Conservation (phyloP, 2,113 vertebrate genomes). For the Clarias gariepinus region DNA sequence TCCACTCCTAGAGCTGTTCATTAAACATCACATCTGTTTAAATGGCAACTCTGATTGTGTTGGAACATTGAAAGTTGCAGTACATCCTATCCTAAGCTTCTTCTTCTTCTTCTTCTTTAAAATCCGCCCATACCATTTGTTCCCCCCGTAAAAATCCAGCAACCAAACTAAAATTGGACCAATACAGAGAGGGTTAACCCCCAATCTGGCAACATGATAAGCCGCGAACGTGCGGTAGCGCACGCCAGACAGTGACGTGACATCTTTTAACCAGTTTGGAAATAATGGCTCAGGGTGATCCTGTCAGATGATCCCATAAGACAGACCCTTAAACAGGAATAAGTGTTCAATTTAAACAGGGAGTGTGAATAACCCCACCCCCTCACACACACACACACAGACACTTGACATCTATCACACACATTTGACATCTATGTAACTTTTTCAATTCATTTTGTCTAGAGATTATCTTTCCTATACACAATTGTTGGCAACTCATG, state of each 20-base stretch:
- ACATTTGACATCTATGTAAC: neutral
- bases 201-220: conserved; percentile 6
- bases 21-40: neutral
- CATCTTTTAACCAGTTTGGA: neutral
- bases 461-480: neutral
- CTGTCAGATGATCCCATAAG: neutral
- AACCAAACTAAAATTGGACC: neutral
- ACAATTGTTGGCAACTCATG: neutral
- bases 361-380: too few species aligned
- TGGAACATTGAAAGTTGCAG: neutral
- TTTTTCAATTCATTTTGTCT: neutral
- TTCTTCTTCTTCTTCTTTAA: neutral
- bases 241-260: conserved; percentile 41
- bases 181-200: neutral
- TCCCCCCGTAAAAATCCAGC: neutral
- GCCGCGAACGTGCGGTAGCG: conserved; percentile 56
- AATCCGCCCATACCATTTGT: neutral
- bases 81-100: too few species aligned
- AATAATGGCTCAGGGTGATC: neutral
- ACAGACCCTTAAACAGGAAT: neutral
- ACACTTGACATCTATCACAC: neutral
- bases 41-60: neutral
- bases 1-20: conserved; percentile 2
- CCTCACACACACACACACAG: neutral
- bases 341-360: too few species aligned